Percentiles rank a stretch among this genome's conserved stretches.
Evolutionary conservation across 2,888 invertebrate species (phyloP).

Genomic region (Antheraea yamamai): DNA sequence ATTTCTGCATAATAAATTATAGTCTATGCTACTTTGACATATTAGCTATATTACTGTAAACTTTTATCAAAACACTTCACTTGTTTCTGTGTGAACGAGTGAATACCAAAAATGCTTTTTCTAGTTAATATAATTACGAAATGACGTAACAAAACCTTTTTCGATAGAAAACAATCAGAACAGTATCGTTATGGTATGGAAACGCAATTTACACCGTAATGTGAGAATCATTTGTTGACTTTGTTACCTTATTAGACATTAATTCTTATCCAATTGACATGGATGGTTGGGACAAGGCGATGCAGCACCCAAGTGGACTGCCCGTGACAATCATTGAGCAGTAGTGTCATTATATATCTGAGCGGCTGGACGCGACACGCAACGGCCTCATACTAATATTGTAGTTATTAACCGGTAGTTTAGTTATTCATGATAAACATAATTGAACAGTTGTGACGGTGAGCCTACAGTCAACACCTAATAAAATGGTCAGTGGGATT

Average conservation of each 20-base stretch:
- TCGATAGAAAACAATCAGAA: neutral
- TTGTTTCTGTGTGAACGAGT: no score
- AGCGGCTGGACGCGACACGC: slow-evolving; percentile 44
- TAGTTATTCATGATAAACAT: slow-evolving; percentile 24
- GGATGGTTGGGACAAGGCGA: slow-evolving; percentile 39
- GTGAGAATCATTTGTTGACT: neutral
- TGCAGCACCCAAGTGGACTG: slow-evolving; percentile 42
- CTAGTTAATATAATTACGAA: neutral
- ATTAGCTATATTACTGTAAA: no score
- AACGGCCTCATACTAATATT: slow-evolving; percentile 27
- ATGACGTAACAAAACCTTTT: neutral
- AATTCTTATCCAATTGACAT: slow-evolving; percentile 56
- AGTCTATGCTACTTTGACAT: no score
- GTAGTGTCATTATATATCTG: slow-evolving; percentile 45
- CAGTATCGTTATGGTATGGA: neutral
- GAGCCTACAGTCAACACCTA: slow-evolving; percentile 21
- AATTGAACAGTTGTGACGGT: slow-evolving; percentile 1
- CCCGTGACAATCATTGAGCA: slow-evolving; percentile 39
- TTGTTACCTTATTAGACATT: slow-evolving; percentile 12
- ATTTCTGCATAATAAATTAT: no score
- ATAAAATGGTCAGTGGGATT: slow-evolving; percentile 38
- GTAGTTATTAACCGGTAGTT: slow-evolving; percentile 20
- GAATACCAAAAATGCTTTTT: neutral
- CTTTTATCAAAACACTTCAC: no score
- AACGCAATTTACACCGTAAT: neutral